These are phyloP conservation scores for Lophotriccus pileatus DNA, from an alignment of 2,797 vertebrate species.

Conservation along the genomic window DNA sequence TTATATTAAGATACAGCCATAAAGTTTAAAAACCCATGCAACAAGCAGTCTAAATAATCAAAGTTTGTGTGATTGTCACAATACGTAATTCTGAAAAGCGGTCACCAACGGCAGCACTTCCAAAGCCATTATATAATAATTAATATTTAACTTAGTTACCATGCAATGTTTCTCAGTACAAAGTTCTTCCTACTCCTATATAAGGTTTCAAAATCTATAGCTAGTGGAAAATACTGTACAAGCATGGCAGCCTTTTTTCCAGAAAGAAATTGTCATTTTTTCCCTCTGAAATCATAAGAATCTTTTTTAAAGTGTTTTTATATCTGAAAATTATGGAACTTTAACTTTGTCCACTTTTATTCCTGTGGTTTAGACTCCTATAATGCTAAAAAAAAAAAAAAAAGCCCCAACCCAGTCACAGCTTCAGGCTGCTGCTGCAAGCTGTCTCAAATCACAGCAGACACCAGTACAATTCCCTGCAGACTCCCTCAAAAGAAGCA, in stretches of 20 bases:
- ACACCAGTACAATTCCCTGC: background rate
- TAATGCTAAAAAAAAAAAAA: background rate
- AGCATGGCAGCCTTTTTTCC: background rate
- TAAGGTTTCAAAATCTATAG: background rate
- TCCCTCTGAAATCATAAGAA: background rate
- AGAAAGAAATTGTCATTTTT: background rate
- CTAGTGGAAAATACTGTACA: background rate
- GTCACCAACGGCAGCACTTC: background rate
- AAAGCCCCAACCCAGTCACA: background rate
- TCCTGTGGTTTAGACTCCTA: background rate
- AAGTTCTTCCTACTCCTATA: background rate
- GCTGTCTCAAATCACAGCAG: slow-evolving; percentile 21
- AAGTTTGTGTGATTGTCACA: background rate
- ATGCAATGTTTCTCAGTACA: background rate
- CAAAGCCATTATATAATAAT: background rate
- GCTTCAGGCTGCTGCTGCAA: background rate
- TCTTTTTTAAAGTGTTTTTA: background rate
- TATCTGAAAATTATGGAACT: background rate
- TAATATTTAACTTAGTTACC: slow-evolving; percentile 18
- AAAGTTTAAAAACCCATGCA: background rate
- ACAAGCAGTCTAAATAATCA: background rate
- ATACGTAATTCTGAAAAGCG: background rate
- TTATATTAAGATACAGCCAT: background rate
- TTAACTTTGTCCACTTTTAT: background rate
- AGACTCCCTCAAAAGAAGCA: background rate